Conservation (phyloP, 2,888 invertebrate genomes). For the Tenthredo amoena region DNA sequence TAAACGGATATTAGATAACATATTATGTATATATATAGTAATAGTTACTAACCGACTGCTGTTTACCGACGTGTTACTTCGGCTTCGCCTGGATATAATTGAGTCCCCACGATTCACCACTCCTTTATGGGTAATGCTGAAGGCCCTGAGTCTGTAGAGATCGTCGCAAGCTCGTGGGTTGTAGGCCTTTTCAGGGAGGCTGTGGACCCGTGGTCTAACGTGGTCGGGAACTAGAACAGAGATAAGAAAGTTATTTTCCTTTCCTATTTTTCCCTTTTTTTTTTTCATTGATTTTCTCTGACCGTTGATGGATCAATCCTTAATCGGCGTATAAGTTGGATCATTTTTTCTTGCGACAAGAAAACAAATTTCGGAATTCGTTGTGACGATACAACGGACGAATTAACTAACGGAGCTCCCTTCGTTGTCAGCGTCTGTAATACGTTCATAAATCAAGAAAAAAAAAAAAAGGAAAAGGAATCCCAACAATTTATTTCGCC, state of each 20-base stretch:
- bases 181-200: slow-evolving; percentile 91
- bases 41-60: slow-evolving; percentile 84
- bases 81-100: slow-evolving; percentile 90
- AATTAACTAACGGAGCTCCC: not conserved
- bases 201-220: slow-evolving; percentile 90
- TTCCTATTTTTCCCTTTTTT: not conserved
- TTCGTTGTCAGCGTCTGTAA: not conserved
- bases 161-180: slow-evolving; percentile 92
- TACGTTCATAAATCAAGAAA: not conserved
- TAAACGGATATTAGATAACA: slow-evolving; percentile 36
- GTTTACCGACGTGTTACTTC: slow-evolving; percentile 94
- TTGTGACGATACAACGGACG: not conserved
- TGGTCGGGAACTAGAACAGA: slow-evolving; percentile 87
- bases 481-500: too few relatives aligned
- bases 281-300: not conserved
- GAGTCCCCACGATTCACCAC: slow-evolving; percentile 95
- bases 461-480: not conserved
- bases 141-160: slow-evolving; percentile 90
- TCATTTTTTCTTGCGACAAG: not conserved
- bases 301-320: slow-evolving; percentile 8
- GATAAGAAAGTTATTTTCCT: slow-evolving; percentile 18
- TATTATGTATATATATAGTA: slow-evolving; percentile 3
- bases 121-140: slow-evolving; percentile 93
- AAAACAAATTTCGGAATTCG: not conserved
- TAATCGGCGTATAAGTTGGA: not conserved